Conservation (phyloP, 2,113 vertebrate genomes). For the Bubo bubo region DNA sequence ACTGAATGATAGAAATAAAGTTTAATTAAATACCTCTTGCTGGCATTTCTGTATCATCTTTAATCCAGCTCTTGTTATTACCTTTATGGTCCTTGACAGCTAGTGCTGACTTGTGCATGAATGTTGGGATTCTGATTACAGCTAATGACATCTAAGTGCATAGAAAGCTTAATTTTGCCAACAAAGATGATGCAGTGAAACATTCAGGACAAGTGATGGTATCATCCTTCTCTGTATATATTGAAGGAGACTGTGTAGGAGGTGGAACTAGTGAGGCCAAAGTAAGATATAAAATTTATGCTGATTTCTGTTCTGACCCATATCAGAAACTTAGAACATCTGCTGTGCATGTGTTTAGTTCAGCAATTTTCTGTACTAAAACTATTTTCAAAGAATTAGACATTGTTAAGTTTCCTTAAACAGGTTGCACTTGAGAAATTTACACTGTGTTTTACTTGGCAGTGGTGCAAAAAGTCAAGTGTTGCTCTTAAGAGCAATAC, state of each 20-base stretch:
- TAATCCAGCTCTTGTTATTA: neutral
- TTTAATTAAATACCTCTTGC: neutral
- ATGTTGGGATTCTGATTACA: neutral
- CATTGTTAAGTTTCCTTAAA: neutral
- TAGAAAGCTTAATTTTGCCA: neutral
- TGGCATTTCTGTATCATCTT: neutral
- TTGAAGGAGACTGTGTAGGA: neutral
- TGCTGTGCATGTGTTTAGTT: neutral
- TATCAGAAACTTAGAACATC: neutral
- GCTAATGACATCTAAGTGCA: neutral
- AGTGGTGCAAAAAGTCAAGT: neutral
- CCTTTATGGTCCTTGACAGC: neutral
- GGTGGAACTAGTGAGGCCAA: neutral
- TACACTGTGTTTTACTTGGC: neutral
- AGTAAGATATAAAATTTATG: neutral
- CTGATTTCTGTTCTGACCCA: neutral
- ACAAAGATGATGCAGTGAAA: neutral
- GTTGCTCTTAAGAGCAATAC: neutral
- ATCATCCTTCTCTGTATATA: neutral
- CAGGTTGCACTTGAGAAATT: neutral
- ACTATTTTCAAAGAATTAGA: neutral
- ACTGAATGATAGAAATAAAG: neutral
- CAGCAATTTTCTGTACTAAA: neutral
- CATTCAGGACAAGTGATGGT: accelerated
- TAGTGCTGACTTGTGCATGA: neutral